These are phyloP conservation scores for Diprion similis DNA, from an alignment of 1,140 invertebrate genomes.

Conservation along the genomic window DNA sequence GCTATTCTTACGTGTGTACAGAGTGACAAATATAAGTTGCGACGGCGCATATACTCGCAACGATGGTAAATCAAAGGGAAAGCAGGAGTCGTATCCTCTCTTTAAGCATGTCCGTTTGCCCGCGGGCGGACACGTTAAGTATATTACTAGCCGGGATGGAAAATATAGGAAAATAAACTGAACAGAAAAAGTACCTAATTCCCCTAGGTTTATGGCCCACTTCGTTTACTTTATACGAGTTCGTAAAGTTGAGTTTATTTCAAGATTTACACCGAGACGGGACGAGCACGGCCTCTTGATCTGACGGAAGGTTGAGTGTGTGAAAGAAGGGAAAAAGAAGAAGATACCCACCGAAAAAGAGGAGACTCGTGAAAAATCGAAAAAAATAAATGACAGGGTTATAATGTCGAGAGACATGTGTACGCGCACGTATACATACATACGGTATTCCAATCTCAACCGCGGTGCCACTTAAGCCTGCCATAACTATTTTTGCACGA, in stretches of 20 bases:
- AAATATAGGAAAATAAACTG: not conserved
- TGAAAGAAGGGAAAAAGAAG: not conserved
- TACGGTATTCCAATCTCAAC: not conserved
- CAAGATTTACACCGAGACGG: not conserved
- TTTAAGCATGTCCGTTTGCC: too few species aligned
- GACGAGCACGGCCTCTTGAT: not conserved
- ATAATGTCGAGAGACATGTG: not conserved
- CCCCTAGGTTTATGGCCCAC: conserved; percentile 1
- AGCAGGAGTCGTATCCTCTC: too few species aligned
- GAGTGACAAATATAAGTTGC: too few species aligned
- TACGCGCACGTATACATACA: too few species aligned
- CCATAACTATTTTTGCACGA: not conserved
- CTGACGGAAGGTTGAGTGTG: not conserved
- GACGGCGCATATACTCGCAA: too few species aligned
- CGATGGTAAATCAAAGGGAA: too few species aligned
- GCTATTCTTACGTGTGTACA: too few species aligned
- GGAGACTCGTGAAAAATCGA: not conserved
- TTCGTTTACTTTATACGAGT: conserved; percentile 1
- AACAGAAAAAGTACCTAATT: conserved; percentile 6
- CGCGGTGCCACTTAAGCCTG: not conserved
- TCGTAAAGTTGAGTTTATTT: conserved; percentile 8
- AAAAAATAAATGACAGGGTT: not conserved
- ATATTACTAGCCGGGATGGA: not conserved
- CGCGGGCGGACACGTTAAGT: too few species aligned
- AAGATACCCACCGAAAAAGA: too few species aligned